These are phyloP conservation scores for Linurgus olivaceus DNA, from an alignment of 2,797 vertebrate species.

Conservation along the genomic window DNA sequence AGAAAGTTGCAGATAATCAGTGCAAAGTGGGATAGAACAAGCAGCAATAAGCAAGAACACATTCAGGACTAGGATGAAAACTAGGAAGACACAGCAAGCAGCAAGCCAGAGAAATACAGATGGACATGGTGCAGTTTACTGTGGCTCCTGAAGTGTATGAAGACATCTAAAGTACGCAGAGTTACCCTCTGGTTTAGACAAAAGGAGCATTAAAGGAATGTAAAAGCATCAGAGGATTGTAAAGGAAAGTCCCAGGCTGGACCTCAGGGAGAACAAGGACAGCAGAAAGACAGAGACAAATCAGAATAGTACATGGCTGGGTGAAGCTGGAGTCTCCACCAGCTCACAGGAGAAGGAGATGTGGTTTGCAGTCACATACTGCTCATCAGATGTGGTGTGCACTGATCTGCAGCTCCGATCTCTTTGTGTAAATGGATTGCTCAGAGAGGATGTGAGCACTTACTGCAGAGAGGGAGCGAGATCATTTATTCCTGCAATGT, in stretches of 20 bases:
- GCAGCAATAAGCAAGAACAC: not conserved
- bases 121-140: not conserved
- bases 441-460: not conserved
- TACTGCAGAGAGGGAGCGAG: not conserved
- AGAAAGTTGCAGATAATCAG: not conserved
- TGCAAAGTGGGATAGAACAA: not conserved
- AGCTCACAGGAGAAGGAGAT: not conserved
- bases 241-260: not conserved
- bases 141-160: not conserved
- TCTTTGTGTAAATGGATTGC: not conserved
- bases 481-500: not conserved
- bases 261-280: not conserved
- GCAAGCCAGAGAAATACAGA: not conserved
- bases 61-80: not conserved
- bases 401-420: not conserved
- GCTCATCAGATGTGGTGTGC: rapidly evolving
- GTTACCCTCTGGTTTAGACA: not conserved
- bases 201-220: not conserved
- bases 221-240: not conserved
- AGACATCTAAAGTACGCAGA: not conserved
- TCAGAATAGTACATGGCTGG: not conserved
- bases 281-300: not conserved
- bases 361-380: not conserved
- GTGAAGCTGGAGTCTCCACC: not conserved
- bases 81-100: not conserved